A percentile compares a stretch with the other conserved stretches of the same genome.
Conservation (phyloP, 2,888 invertebrate genomes). For the Trichogramma dendrolimi region DNA sequence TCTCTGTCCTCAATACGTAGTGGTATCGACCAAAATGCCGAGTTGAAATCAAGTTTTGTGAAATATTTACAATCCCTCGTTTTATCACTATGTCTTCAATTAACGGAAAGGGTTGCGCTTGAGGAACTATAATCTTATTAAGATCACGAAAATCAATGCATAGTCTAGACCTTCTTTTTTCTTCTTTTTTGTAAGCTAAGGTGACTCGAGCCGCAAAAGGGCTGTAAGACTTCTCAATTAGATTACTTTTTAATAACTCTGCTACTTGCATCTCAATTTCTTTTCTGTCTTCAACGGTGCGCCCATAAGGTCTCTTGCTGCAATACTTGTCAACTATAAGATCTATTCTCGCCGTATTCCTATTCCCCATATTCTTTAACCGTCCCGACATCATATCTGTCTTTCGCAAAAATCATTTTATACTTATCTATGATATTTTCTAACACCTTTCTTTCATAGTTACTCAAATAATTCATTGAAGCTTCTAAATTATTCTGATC, state of each 20-base stretch:
- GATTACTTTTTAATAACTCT: conserved; percentile 29
- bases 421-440: conserved; percentile 29
- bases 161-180: conserved; percentile 30
- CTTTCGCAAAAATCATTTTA: conserved; percentile 31
- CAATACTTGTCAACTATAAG: conserved; percentile 30
- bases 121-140: conserved; percentile 32
- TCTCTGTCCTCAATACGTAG: conserved; percentile 29
- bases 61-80: conserved; percentile 28
- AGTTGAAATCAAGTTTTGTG: conserved; percentile 32
- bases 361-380: conserved; percentile 31
- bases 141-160: conserved; percentile 32
- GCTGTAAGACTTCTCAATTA: conserved; percentile 35
- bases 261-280: conserved; percentile 33
- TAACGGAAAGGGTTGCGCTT: conserved; percentile 32
- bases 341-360: conserved; percentile 31
- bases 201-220: conserved; percentile 32
- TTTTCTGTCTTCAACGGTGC: conserved; percentile 29
- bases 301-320: conserved; percentile 30
- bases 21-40: conserved; percentile 8
- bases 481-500: conserved; percentile 22
- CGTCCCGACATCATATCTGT: conserved; percentile 33
- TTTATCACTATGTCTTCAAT: conserved; percentile 31
- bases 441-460: conserved; percentile 13
- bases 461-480: conserved; percentile 22
- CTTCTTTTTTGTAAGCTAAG: conserved; percentile 30